Conservation (phyloP, 2,113 vertebrate species). For the Danionella cerebrum region DNA sequence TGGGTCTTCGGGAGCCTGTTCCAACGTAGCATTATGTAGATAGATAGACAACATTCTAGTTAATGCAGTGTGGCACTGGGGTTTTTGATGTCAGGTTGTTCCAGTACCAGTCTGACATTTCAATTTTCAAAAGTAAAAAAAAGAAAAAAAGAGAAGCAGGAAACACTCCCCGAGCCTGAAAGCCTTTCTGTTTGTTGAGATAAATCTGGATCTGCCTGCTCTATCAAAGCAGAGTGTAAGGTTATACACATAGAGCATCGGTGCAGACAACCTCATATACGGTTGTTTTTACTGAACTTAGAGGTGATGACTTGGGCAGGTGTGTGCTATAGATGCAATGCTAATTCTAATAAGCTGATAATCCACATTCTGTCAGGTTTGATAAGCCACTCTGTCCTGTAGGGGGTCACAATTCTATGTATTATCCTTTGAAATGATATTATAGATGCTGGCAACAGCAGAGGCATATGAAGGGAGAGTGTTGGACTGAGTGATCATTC, state of each 20-base stretch:
- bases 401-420: slow-evolving; percentile 34
- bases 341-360: slow-evolving; percentile 31
- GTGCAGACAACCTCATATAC: neutral
- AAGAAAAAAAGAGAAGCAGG: neutral
- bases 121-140: neutral
- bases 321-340: neutral
- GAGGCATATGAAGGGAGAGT: neutral
- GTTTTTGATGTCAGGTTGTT: slow-evolving; percentile 24
- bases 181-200: slow-evolving; percentile 21
- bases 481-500: neutral
- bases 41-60: neutral
- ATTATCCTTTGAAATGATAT: slow-evolving; percentile 38
- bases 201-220: slow-evolving; percentile 30
- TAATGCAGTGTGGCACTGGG: neutral
- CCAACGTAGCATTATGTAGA: neutral
- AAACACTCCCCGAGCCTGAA: slow-evolving; percentile 17
- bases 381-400: slow-evolving; percentile 39
- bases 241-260: no score
- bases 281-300: neutral
- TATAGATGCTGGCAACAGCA: slow-evolving; percentile 33
- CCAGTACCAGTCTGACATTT: neutral
- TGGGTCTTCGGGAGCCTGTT: no score
- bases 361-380: slow-evolving; percentile 39
- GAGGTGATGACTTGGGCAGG: neutral
- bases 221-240: slow-evolving; percentile 5